Evolutionary conservation across 2,113 vertebrate species (phyloP), one percentile per base, ranked within the genome.

Genomic region (Oplegnathus fasciatus): DNA sequence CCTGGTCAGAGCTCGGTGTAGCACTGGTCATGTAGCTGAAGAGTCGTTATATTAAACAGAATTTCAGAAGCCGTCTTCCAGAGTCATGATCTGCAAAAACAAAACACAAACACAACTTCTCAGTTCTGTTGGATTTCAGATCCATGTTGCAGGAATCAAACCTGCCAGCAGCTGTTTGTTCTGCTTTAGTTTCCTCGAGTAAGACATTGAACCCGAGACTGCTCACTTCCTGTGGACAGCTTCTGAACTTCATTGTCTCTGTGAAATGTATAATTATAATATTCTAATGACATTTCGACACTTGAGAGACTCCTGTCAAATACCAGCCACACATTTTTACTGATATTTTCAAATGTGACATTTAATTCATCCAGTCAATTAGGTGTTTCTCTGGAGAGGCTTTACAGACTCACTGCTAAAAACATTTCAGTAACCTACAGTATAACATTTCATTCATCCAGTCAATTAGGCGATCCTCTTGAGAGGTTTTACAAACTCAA

Each of bases 1-100:
- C 94, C 94, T 95, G 91, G 86, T 68, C 78, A 80, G 32, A 83
- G 83, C 80, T 90, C 69, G 28, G 72, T 62, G 86, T 40, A 50
- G 76, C 76, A 42, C 68, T 68, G 88, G 72, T 83, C 72, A 70
- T 30, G 66, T 14, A 65, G 80, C 78, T 88, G 82, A 71, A 84
- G 78, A 67, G 58, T 78, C 61, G 90, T 83, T 28, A 30, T 6
- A 52, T n/a, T 30, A 2, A 40, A 46, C 48, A 9, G 24, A 62
- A 58, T 87, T 80, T 98, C 96, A 97, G 93, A 95, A 91, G 54
- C 84, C 94, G 91, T 95, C 94, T 84, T 95, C 94, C 89, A 91
- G 76, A 95, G 89, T 96, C 97, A 97, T 97, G 95, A 96, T 96
- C 98, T 98, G 88, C 88, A 93, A 26, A 58, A 61, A 68, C 4